Percentiles rank a stretch among this genome's conserved stretches.
Conservation (phyloP, 1,140 invertebrate genomes). For the Pseudoatta argentina region DNA sequence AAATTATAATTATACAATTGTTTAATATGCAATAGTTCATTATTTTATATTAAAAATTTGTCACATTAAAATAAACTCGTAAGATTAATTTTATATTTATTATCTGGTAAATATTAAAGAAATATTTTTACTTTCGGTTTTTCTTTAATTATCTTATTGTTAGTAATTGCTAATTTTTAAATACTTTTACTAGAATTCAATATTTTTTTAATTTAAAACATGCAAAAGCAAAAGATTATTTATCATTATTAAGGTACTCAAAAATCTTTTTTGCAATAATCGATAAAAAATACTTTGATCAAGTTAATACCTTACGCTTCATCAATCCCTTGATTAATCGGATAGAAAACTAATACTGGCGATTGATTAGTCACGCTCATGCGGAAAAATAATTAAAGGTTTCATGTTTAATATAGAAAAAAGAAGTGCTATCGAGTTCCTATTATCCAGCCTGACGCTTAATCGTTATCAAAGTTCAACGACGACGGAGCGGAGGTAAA, state of each 20-base stretch:
- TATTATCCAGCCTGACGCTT: constrained; percentile 18
- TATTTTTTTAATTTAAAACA: background rate
- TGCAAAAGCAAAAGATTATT: background rate
- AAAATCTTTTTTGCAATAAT: background rate
- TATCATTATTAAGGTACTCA: background rate
- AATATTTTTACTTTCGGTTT: background rate
- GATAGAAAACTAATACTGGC: constrained; percentile 2
- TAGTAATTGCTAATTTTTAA: background rate
- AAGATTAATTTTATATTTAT: background rate
- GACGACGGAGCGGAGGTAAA: constrained; percentile 34
- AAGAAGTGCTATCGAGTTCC: constrained; percentile 40
- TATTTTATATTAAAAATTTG: background rate
- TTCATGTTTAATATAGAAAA: constrained; percentile 30
- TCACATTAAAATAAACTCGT: background rate
- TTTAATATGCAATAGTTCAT: background rate
- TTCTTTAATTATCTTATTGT: background rate
- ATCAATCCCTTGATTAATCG: constrained; percentile 7
- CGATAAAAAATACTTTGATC: background rate
- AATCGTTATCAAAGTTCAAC: constrained; percentile 62
- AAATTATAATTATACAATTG: background rate
- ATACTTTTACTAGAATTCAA: background rate
- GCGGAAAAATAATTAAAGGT: constrained; percentile 39
- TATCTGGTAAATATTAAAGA: background rate
- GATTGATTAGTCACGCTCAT: constrained; percentile 6
- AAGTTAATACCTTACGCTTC: background rate